These are phyloP conservation scores for Ischnus inquisitorius DNA, from an alignment of 2,888 invertebrate genomes.

Conservation along the genomic window DNA sequence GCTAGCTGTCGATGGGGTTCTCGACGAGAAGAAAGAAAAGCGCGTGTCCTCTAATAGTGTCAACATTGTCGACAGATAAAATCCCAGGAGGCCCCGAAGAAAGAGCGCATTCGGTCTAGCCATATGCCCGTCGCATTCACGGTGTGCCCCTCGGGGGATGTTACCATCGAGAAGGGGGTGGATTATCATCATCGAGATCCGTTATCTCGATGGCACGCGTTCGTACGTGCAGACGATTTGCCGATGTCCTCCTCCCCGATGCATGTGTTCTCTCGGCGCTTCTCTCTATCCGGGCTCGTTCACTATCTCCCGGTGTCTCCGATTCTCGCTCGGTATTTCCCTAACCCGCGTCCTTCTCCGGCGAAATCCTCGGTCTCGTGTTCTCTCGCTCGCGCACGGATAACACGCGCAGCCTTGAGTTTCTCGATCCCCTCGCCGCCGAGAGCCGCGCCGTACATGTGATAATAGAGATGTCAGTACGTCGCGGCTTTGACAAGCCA, in stretches of 20 bases:
- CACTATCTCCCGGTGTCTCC: constrained; percentile 51
- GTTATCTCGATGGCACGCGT: constrained; percentile 84
- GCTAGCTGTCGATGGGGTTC: background rate
- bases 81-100: background rate
- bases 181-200: constrained; percentile 83
- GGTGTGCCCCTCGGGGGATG: constrained; percentile 32
- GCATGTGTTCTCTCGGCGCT: constrained; percentile 4
- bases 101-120: constrained; percentile 12
- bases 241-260: constrained; percentile 69
- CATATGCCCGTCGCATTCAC: constrained; percentile 27
- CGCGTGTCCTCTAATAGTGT: background rate
- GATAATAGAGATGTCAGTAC: constrained; percentile 85
- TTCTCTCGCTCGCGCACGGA: constrained; percentile 1
- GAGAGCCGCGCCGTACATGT: constrained; percentile 69
- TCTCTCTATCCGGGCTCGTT: constrained; percentile 23
- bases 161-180: constrained; percentile 66
- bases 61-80: background rate
- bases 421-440: background rate
- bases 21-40: background rate
- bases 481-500: constrained; percentile 84
- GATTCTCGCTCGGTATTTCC: constrained; percentile 61
- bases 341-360: constrained; percentile 36
- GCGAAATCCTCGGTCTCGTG: constrained; percentile 5
- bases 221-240: constrained; percentile 72
- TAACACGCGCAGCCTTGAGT: background rate